Evolutionary conservation across 92 coral and sea anemone genomes (phyloP), one percentile per base, ranked within the genome.

Genomic region (Meandrina meandrites): DNA sequence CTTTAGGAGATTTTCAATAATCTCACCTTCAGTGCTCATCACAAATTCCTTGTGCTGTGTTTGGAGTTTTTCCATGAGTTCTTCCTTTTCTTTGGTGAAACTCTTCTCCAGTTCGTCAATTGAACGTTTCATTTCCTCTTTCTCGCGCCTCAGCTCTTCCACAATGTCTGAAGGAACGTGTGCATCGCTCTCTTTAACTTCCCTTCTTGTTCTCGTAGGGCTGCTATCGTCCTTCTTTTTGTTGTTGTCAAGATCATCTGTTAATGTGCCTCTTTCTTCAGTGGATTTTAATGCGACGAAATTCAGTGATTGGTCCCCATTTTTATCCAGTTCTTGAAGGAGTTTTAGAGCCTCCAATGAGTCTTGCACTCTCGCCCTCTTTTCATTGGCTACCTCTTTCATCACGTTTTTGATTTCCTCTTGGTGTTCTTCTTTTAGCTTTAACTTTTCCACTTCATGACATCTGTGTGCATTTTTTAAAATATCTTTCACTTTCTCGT

Each of bases 11-110:
- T 82, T 81, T 81, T 97, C 96, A 76, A 95, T 93, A 6, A 93
- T 91, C 77, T 95, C 96, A 2, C 93, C 94, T 64, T 95, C 95
- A 3, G 91, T 58, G 28, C 93, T 91, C 83, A 94, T 90, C 22
- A 94, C 95, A 82, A 85, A 91, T 54, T 95, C 95, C 73, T 90
- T 90, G 73, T 90, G 96, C 79, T 93, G 96, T 28, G 94, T 92
- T 76, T 91, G 88, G 47, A 91, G 75, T 86, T 92, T 95, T 32
- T 92, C 88, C 82, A 90, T 64, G 50, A 95, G 60, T 1, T 90
- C 85, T 60, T 95, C 88, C 69, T 89, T 92, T 79, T 97, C 97
- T 68, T 82, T 94, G 53, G 86, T 86, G 87, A 91, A 93, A 34
- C 81, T 88, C 75, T 79, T 90, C 75, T 88, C 90, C 57, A 95